Evolutionary conservation across 2,797 vertebrate genomes (phyloP), one percentile per base, ranked within the genome.

Genomic region (Alca torda): DNA sequence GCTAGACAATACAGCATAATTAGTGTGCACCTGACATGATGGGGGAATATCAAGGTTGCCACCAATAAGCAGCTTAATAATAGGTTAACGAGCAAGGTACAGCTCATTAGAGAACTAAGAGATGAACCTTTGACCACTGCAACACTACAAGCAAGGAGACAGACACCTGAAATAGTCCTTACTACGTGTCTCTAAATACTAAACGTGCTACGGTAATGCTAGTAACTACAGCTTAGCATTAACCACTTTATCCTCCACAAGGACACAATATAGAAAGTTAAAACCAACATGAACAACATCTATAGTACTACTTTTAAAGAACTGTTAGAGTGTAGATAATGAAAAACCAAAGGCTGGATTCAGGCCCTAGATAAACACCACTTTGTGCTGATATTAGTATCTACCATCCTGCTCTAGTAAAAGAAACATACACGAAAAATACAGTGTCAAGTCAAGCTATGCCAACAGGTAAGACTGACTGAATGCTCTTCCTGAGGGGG

Each of bases 391-490:
- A 33, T 3, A 69, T 26, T 25, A 37, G 3, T 13, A 67, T 26
- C 53, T n/a, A 28, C 60, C 37, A 75, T 13, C n/a, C 28, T 43
- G 33, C 24, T 69, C 57, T n/a, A 51, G 12, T 26, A 26, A 65
- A 43, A 78, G 20, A 88, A 39, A 39, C 17, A 43, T 16, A 25
- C 8, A 10, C 9, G 26, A 87, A 74, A 93, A 80, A 70, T 4
- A 16, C 4, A 78, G 68, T 1, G 3, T 14, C 41, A 33, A 59
- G 20, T 17, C 46, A 69, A 78, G 23, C 28, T 14, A 8, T 3
- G 10, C 28, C 1, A 0, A 35, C 2, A 2, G 33, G 25, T 10
- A 79, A 31, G 24, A 54, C 13, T 54, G 25, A 48, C 45, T 30
- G 30, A 41, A 3, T 2, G 4, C 2, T 6, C 37, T 2, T 77